phyloP scores from a whole-genome alignment of 2,888 invertebrate genomes.

The Horisme vitalbata region DNA sequence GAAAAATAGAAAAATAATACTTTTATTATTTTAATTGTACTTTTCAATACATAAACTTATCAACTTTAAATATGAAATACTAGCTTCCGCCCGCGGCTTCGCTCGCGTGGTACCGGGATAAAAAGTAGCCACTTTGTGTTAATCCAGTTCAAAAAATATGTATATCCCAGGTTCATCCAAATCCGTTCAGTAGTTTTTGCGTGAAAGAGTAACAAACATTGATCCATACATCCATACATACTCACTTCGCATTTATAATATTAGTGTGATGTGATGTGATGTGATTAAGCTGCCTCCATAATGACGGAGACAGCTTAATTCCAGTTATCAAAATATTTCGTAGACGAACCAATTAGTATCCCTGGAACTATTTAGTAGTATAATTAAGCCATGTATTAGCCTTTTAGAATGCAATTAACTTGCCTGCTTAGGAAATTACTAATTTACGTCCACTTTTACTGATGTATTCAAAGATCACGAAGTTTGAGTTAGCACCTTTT shows the following conservation, averaged over 20 bases:
- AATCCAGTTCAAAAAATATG: too few species aligned
- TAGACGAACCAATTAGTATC: slow-evolving; percentile 32
- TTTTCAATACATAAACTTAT: too few species aligned
- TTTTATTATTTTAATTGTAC: background rate
- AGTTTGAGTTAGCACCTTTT: slow-evolving; percentile 69
- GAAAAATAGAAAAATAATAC: slow-evolving; percentile 14
- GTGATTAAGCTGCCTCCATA: background rate
- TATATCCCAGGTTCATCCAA: too few species aligned
- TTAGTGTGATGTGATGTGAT: too few species aligned
- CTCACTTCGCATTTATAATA: too few species aligned
- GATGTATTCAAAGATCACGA: slow-evolving; percentile 68
- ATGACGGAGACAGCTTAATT: slow-evolving; percentile 15
- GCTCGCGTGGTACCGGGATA: too few species aligned
- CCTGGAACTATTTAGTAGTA: slow-evolving; percentile 32
- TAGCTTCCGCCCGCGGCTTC: too few species aligned
- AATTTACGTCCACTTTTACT: slow-evolving; percentile 65
- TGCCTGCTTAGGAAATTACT: slow-evolving; percentile 58
- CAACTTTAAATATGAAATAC: too few species aligned
- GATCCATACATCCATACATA: too few species aligned
- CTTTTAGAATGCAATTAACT: slow-evolving; percentile 44
- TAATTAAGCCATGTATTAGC: slow-evolving; percentile 36
- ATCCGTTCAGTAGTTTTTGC: too few species aligned
- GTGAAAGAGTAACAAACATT: too few species aligned
- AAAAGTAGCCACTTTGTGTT: too few species aligned
- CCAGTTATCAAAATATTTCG: slow-evolving; percentile 33